Evolutionary conservation across 2,797 vertebrate species (phyloP).

Genomic region (Clarias fuscus): DNA sequence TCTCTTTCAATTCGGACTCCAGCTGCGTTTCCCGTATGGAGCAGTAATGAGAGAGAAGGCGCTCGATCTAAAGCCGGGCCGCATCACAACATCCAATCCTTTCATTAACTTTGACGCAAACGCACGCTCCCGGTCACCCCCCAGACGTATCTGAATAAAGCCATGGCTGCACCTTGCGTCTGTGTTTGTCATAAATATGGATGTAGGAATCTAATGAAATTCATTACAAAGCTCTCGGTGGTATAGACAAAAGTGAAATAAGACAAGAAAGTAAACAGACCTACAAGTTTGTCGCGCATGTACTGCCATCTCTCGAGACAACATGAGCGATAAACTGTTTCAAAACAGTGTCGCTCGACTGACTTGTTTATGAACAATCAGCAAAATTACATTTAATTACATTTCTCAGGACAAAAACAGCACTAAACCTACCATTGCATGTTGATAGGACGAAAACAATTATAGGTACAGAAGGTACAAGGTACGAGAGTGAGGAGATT

Average conservation of each 20-base stretch:
- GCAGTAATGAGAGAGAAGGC: conserved; percentile 77
- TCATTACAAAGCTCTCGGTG: conserved; percentile 69
- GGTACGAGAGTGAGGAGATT: not conserved
- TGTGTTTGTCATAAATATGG: conserved; percentile 71
- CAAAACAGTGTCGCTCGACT: not conserved
- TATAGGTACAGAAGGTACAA: no score
- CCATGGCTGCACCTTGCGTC: conserved; percentile 73
- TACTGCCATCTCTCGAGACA: conserved; percentile 7
- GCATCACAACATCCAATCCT: conserved; percentile 82
- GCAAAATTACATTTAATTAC: not conserved
- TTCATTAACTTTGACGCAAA: conserved; percentile 81
- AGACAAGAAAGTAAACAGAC: conserved; percentile 48
- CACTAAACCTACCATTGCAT: not conserved
- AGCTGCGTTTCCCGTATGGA: conserved; percentile 83
- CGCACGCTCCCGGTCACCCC: conserved; percentile 67
- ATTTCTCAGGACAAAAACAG: not conserved
- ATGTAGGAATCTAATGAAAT: conserved; percentile 76
- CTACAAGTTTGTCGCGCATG: conserved; percentile 23
- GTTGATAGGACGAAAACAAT: no score
- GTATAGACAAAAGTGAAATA: conserved; percentile 18
- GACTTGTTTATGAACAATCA: not conserved
- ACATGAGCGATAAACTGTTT: not conserved
- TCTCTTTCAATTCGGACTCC: conserved; percentile 81
- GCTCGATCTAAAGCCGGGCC: conserved; percentile 77
- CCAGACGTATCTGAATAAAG: conserved; percentile 74